A percentile compares a stretch with the other conserved stretches of the same genome.
Evolutionary conservation across 2,113 vertebrate species (phyloP).

Genomic region (pig (Sus scrofa)): DNA sequence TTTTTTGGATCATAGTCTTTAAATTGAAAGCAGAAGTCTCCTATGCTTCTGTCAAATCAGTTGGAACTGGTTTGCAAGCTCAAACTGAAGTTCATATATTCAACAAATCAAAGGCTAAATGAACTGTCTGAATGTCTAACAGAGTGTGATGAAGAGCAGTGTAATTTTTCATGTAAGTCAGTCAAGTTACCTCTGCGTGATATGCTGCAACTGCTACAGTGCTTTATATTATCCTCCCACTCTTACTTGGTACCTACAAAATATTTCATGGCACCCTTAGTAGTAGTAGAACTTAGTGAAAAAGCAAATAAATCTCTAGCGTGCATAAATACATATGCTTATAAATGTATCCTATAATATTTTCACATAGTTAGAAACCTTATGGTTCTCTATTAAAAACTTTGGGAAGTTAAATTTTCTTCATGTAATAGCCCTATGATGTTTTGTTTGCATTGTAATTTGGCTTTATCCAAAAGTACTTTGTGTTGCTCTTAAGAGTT

Average conservation of each 20-base stretch:
- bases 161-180: neutral
- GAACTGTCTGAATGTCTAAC: slow-evolving; percentile 46
- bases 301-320: neutral
- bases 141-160: neutral
- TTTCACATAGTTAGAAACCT: neutral
- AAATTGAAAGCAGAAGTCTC: slow-evolving; percentile 64
- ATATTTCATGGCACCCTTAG: neutral
- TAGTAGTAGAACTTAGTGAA: neutral
- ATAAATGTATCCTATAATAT: neutral
- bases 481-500: neutral
- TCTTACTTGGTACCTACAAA: neutral
- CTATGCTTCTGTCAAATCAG: slow-evolving; percentile 36
- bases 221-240: neutral
- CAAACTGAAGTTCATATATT: slow-evolving; percentile 49
- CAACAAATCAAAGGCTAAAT: slow-evolving; percentile 62
- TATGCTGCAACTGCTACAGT: neutral
- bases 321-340: neutral
- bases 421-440: neutral
- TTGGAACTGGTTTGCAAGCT: slow-evolving; percentile 54
- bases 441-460: neutral
- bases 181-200: neutral
- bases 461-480: neutral
- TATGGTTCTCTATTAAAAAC: neutral
- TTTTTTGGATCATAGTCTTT: slow-evolving; percentile 50
- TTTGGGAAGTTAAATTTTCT: neutral